Percentiles rank a stretch among this genome's conserved stretches.
phyloP scores from a whole-genome alignment of 2,113 vertebrate genomes.

The Hoplias malabaricus region DNA sequence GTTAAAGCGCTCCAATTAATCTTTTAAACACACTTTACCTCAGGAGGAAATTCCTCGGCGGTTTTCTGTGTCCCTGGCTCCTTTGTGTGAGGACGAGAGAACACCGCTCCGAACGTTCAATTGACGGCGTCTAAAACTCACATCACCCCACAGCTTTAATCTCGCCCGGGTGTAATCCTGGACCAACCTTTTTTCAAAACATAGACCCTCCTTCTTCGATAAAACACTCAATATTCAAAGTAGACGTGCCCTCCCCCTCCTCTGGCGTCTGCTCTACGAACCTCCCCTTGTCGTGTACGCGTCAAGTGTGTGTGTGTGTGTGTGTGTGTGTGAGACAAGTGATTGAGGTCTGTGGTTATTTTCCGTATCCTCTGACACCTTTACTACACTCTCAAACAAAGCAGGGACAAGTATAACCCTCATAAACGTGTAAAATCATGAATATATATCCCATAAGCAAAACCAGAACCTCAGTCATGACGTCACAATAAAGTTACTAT shows the following conservation, averaged over 20 bases:
- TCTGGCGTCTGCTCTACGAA: too few relatives aligned
- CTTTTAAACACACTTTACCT: background rate
- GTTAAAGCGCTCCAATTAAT: background rate
- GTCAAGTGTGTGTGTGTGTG: too few relatives aligned
- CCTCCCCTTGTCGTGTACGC: too few relatives aligned
- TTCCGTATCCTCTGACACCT: too few relatives aligned
- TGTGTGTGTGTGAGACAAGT: too few relatives aligned
- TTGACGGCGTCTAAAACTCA: slow-evolving; percentile 34
- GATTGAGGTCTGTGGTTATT: too few relatives aligned
- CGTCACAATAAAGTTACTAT: too few relatives aligned
- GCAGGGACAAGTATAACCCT: too few relatives aligned
- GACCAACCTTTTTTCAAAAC: slow-evolving; percentile 42
- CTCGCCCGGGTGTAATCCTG: background rate
- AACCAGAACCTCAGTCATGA: too few relatives aligned
- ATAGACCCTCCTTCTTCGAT: slow-evolving; percentile 23
- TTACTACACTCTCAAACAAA: too few relatives aligned
- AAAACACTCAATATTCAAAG: slow-evolving; percentile 15
- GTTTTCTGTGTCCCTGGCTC: slow-evolving; percentile 1
- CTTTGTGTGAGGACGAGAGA: background rate
- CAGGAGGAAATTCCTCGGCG: background rate
- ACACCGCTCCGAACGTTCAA: background rate
- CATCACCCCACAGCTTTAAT: slow-evolving; percentile 51
- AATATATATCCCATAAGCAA: too few relatives aligned
- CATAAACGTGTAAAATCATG: too few relatives aligned
- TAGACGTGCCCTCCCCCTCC: background rate